Evolutionary conservation across 2,888 invertebrate genomes (phyloP).

Genomic region (Melitaea athalia): DNA sequence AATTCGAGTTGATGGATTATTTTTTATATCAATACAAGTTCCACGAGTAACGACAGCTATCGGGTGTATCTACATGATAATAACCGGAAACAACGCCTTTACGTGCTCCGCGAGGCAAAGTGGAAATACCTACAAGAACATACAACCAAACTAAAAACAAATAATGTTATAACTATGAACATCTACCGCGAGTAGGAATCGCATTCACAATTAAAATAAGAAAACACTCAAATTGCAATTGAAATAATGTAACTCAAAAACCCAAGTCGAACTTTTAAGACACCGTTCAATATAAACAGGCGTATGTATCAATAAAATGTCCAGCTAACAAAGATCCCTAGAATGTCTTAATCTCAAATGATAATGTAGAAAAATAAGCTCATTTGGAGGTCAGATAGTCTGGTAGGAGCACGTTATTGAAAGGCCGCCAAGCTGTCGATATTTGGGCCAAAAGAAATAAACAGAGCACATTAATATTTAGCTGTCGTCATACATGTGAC

Average conservation of each 20-base stretch:
- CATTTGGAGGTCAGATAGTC: constrained; percentile 31
- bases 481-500: constrained; percentile 33
- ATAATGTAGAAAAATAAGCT: constrained; percentile 17
- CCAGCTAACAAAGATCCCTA: constrained; percentile 16
- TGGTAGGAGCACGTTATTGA: constrained; percentile 43
- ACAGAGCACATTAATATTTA: constrained; percentile 41
- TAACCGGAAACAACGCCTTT: too few species aligned
- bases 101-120: too few species aligned
- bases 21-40: too few species aligned
- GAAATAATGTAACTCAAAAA: neutral
- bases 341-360: constrained; percentile 6
- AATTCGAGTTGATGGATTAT: too few species aligned
- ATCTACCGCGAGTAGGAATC: too few species aligned
- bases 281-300: neutral
- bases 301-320: constrained; percentile 2
- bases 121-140: too few species aligned
- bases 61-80: too few species aligned
- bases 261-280: neutral
- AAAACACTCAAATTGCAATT: too few species aligned
- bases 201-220: too few species aligned
- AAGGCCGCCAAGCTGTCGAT: constrained; percentile 45
- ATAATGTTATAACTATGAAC: too few species aligned
- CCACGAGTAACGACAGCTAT: too few species aligned
- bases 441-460: constrained; percentile 47
- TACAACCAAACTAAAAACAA: too few species aligned